These are phyloP conservation scores for Morus bassanus DNA, from an alignment of 2,797 vertebrate genomes.

Conservation along the genomic window DNA sequence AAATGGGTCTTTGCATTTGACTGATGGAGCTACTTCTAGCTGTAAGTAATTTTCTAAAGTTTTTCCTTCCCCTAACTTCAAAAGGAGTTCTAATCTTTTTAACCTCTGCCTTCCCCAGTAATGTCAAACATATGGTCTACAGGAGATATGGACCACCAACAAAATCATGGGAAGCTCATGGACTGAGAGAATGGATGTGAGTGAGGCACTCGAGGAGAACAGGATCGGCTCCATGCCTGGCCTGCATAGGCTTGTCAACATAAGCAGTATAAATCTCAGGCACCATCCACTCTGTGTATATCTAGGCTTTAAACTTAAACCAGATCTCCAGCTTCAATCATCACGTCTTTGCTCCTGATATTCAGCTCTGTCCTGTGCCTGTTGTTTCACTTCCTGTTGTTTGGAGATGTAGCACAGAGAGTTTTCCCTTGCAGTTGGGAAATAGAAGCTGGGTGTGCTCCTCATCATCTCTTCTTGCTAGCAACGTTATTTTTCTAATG, in stretches of 20 bases:
- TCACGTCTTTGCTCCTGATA: neutral
- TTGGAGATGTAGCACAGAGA: neutral
- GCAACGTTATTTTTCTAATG: neutral
- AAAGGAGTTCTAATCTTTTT: conserved; percentile 13
- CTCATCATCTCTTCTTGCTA: neutral
- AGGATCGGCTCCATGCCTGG: neutral
- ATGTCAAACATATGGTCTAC: neutral
- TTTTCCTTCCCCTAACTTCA: neutral
- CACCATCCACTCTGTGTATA: neutral
- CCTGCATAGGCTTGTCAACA: neutral
- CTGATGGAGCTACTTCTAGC: neutral
- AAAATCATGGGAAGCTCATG: neutral
- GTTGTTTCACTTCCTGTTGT: neutral
- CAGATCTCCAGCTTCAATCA: neutral
- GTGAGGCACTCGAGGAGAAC: neutral
- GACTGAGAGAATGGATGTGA: neutral
- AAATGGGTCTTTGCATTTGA: neutral
- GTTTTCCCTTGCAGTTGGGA: neutral
- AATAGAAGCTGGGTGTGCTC: neutral
- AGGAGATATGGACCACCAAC: neutral
- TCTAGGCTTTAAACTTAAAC: neutral
- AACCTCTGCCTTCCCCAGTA: conserved; percentile 8
- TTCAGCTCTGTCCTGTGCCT: neutral
- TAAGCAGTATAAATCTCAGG: neutral
- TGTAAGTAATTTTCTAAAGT: neutral